These are phyloP conservation scores for Marmota monax DNA, from an alignment of 2,113 vertebrate species.

Conservation along the genomic window DNA sequence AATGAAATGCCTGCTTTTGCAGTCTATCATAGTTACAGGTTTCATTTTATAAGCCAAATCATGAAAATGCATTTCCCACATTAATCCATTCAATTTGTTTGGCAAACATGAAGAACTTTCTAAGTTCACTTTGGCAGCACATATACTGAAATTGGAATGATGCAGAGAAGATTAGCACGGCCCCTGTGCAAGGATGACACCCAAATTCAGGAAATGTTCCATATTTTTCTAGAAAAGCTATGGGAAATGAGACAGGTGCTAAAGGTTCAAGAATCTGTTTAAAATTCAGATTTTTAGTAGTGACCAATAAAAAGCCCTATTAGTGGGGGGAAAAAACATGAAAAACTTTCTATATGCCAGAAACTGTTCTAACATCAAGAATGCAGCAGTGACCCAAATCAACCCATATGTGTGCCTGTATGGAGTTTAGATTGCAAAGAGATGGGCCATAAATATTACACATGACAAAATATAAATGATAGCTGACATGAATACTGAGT, in stretches of 20 bases:
- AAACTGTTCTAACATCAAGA: neutral
- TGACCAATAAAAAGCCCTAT: no score
- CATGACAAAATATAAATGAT: neutral
- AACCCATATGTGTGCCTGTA: neutral
- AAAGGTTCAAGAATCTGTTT: no score
- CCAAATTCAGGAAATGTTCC: no score
- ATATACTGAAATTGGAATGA: no score
- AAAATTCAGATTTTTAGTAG: no score
- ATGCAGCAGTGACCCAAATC: neutral
- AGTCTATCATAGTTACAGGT: neutral
- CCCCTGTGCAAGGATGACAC: no score
- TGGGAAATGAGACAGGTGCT: no score
- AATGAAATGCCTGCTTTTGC: conserved; percentile 5
- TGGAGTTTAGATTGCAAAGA: neutral
- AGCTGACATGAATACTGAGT: neutral
- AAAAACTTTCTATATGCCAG: conserved; percentile 5
- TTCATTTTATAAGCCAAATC: neutral
- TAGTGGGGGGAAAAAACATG: neutral
- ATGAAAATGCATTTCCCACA: neutral
- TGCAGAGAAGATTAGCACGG: no score
- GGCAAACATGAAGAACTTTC: conserved; percentile 29
- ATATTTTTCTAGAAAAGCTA: no score
- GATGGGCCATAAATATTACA: conserved; percentile 6
- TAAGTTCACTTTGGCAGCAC: neutral
- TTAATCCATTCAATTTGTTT: conserved; percentile 54